Conservation (phyloP, 2,888 invertebrate species). For the Endomychus coccineus region DNA sequence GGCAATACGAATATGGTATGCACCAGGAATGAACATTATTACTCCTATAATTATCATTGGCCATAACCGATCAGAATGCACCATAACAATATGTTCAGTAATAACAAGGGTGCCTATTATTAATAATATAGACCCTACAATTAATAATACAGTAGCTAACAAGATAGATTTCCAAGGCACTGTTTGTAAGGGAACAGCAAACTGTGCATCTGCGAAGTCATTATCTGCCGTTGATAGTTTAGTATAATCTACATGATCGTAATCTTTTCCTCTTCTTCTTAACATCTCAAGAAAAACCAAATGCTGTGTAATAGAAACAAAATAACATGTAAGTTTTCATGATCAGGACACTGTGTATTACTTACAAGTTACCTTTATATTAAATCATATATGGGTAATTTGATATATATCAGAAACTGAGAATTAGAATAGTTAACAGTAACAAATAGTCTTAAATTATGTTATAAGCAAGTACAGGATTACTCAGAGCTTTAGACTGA, state of each 20-base stretch:
- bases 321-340: background rate
- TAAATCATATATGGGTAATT: no score
- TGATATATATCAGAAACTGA: no score
- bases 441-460: no score
- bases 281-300: constrained; percentile 52
- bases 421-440: no score
- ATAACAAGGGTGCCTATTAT: constrained; percentile 70
- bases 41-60: constrained; percentile 80
- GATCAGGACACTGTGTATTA: no score
- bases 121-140: constrained; percentile 66
- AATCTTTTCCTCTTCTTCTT: constrained; percentile 51
- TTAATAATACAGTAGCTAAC: constrained; percentile 66
- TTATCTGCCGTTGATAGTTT: constrained; percentile 51
- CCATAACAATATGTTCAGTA: constrained; percentile 71
- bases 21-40: constrained; percentile 87
- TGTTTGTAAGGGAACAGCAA: constrained; percentile 56
- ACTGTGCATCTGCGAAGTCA: constrained; percentile 66
- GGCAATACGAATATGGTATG: constrained; percentile 83
- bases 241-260: constrained; percentile 57
- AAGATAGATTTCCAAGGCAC: constrained; percentile 81
- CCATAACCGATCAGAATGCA: constrained; percentile 84
- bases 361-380: no score
- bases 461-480: no score
- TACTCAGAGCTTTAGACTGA: no score
- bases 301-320: constrained; percentile 43